Conservation (phyloP, 2,888 invertebrate species). For the Corbicula japonica region DNA sequence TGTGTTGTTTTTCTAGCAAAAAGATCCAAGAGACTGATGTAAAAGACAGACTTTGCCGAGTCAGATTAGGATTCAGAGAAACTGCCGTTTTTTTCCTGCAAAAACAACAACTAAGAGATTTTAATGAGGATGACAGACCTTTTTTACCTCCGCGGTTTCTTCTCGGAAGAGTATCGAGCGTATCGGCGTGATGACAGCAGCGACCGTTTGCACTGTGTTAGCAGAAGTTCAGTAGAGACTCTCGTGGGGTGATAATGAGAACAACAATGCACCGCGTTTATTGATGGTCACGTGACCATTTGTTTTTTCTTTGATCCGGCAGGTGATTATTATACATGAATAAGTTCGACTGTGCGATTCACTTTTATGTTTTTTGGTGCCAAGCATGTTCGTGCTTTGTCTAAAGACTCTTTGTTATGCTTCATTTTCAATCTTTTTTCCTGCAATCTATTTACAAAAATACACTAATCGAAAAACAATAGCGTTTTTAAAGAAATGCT, state of each 20-base stretch:
- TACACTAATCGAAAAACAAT: too few species aligned
- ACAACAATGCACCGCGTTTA: conserved; percentile 4
- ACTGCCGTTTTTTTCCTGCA: not conserved
- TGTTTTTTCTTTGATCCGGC: conserved; percentile 20
- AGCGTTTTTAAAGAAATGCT: too few species aligned
- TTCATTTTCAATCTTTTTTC: too few species aligned
- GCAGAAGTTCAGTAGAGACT: not conserved
- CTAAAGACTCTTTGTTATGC: too few species aligned
- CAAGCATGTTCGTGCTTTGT: too few species aligned
- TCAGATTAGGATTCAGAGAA: too few species aligned
- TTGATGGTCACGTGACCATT: conserved; percentile 8
- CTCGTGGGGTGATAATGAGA: conserved; percentile 17
- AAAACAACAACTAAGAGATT: not conserved
- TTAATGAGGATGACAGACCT: conserved; percentile 8
- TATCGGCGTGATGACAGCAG: conserved; percentile 27
- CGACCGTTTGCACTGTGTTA: not conserved
- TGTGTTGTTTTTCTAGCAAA: conserved; percentile 17
- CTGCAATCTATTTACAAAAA: too few species aligned
- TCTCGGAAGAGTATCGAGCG: conserved; percentile 12
- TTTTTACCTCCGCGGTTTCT: not conserved
- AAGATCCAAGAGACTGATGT: too few species aligned
- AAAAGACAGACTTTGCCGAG: too few species aligned
- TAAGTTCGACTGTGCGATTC: too few species aligned
- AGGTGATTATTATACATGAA: conserved; percentile 9
- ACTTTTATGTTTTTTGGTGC: too few species aligned